A percentile compares a stretch with the other conserved stretches of the same genome.
Conservation (phyloP, 2,888 invertebrate species). For the Harpalus rufipes region DNA sequence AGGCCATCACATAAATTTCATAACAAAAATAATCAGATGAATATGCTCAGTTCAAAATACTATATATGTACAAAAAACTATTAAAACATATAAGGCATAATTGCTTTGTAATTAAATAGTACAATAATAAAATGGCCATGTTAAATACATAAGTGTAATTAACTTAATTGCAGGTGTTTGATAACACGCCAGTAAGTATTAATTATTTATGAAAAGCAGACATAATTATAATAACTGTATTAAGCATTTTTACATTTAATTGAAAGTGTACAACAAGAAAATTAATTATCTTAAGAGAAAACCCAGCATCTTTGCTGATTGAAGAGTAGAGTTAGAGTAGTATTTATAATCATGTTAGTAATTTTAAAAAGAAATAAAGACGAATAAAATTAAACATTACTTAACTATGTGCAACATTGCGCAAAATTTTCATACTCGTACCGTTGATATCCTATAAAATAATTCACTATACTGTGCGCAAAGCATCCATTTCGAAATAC, state of each 20-base stretch:
- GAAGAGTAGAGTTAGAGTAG: not conserved
- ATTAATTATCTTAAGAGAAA: conserved; percentile 39
- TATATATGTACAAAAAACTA: too few species aligned
- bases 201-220: conserved; percentile 23
- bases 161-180: conserved; percentile 25
- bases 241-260: conserved; percentile 9
- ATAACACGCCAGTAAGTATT: not conserved
- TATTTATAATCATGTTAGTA: conserved; percentile 1
- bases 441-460: conserved; percentile 8
- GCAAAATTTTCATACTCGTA: not conserved
- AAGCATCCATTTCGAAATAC: conserved; percentile 6
- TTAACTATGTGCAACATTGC: conserved; percentile 12
- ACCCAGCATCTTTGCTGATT: not conserved
- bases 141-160: conserved; percentile 21
- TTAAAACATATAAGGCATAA: not conserved
- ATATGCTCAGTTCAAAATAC: too few species aligned
- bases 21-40: too few species aligned
- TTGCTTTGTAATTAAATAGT: not conserved
- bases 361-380: not conserved
- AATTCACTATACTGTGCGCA: not conserved
- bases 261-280: conserved; percentile 27
- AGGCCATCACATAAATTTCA: too few species aligned
- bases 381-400: not conserved
- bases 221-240: conserved; percentile 35
- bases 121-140: conserved; percentile 10